These are phyloP conservation scores for Thunnus albacares DNA, from an alignment of 2,797 vertebrate genomes.

Conservation along the genomic window DNA sequence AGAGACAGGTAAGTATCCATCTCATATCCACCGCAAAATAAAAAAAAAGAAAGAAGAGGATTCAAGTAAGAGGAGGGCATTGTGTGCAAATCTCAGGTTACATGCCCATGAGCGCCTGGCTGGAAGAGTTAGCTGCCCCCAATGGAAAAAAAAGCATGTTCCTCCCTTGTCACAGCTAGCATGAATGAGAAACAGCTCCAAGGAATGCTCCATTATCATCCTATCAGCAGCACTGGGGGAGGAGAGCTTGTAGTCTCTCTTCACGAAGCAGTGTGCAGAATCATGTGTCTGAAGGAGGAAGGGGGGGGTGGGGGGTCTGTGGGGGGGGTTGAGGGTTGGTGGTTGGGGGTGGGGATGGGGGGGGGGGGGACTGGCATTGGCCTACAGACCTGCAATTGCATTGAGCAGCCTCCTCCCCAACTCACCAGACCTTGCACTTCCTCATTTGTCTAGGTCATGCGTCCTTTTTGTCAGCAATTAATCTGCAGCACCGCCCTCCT, in stretches of 20 bases:
- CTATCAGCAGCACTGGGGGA: constrained; percentile 78
- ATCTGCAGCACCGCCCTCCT: constrained; percentile 78
- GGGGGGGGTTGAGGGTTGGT: not conserved
- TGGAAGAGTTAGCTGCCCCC: constrained; percentile 68
- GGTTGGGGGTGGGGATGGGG: not conserved
- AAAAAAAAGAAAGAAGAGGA: constrained; percentile 49
- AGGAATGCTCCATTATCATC: constrained; percentile 84
- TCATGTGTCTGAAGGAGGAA: constrained; percentile 69
- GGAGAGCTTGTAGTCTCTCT: constrained; percentile 72
- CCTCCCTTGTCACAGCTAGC: constrained; percentile 78
- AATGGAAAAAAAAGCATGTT: constrained; percentile 65
- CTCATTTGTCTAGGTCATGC: constrained; percentile 82
- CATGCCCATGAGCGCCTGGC: constrained; percentile 62
- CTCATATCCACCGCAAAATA: constrained; percentile 60
- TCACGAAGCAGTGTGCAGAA: constrained; percentile 67
- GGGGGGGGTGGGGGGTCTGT: not conserved
- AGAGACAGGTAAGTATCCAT: constrained; percentile 61
- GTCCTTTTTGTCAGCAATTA: constrained; percentile 85
- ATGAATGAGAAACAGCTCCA: constrained; percentile 81
- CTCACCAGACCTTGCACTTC: constrained; percentile 79
- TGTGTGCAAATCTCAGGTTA: constrained; percentile 78
- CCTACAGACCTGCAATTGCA: constrained; percentile 75
- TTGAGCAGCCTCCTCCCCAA: constrained; percentile 71
- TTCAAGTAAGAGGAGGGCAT: constrained; percentile 59
- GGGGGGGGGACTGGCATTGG: constrained; percentile 55